Base-by-base conservation (phyloP, 2,113 vertebrate genomes). In the Spea bombifrons region DNA sequence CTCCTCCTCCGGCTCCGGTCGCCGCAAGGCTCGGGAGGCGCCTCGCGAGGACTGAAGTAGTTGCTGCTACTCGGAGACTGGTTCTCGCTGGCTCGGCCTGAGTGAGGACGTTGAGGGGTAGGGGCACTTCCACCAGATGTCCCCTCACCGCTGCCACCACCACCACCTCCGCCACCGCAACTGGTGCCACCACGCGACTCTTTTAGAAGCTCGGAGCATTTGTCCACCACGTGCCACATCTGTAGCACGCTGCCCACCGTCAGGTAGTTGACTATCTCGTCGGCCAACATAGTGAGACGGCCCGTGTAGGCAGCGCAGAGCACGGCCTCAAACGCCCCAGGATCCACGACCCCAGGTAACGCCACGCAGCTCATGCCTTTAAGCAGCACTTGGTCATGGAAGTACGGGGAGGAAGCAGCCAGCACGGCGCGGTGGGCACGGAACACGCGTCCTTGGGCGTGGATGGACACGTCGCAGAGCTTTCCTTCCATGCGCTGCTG, bases 151-250 rank as follows among this genome's bases (percentile, higher is more conserved):
- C 79, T 64, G 47, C 70, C 81, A 2, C 80, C 78, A 8, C 82
- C 75, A 65, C 65, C 0, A 47, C 70, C 81, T 1, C 80, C 78
- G 7, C 82, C 75, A 65, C 65, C 0, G 80, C 80, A 3, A 81
- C 73, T 0, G 88, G 82, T 53, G 49, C 5, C 84, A 0, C 47
- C 84, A 10, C 90, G 81, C 0, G 89, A 88, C 55, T 94, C 93
- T 7, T 89, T 90, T 8, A 97, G 94, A 68, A 98, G 93, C 86
- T 96, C 95, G 0, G 96, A 96, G 88, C 96, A 97, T 82, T 96
- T 96, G 84, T 98, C 96, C 86, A 97, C 96, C 1, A 97, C 95
- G 88, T 98, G 96, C 96, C 96, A 98, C 96, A 98, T 97, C 86
- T 98, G 96, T 44, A 98, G 93, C 73, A 97, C 94, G 66, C 96